Base-by-base conservation (phyloP, 2,888 invertebrate species). In the Petrolisthes cinctipes region DNA sequence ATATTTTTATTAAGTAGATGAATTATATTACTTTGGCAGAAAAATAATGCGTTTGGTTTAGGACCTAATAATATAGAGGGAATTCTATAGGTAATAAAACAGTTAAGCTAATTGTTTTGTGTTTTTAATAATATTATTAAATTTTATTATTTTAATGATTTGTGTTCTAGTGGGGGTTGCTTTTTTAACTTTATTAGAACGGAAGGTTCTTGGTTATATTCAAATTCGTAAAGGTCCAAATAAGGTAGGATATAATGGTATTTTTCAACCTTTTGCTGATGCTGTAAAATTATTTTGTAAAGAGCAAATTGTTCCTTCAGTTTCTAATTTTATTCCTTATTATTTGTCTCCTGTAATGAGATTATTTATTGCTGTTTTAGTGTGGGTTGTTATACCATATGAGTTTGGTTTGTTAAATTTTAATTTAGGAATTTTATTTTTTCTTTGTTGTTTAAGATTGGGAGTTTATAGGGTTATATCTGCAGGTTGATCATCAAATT, bases 171-270 rank as follows among this genome's bases (percentile, higher is more conserved):
- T 96, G 87, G 94, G 94, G 0, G 95, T 95, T 20, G 95, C 95
- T 92, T 96, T 95, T 95, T n/a, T n/a, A 92, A 95, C 95, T 92
- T 94, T 96, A 93, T 93, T 96, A 91, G 95, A 96, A 85, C 96
- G 95, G 3, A 95, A 95, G 91, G 93, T 95, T 92, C 94, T 96
- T 93, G 94, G 95, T 0, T 95, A 95, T 94, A 94, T 95, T 93
- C 95, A 96, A 93, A 93, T 95, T 93, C 96, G 96, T 23, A 95
- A 95, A 92, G 96, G 96, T 0, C 96, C 96, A 51, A 96, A 95
- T 94, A 96, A 95, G 92, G 94, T 95, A 1, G 94, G 95, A 0
- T 92, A 95, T 91, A 92, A 94, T 66, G 95, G 95, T 0, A 92
- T 96, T 92, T 93, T 95, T 89, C 96, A 96, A 91, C 95, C 96